These are phyloP conservation scores for Chlamydotis undulata DNA, from an alignment of 2,113 vertebrate genomes.

Conservation along the genomic window DNA sequence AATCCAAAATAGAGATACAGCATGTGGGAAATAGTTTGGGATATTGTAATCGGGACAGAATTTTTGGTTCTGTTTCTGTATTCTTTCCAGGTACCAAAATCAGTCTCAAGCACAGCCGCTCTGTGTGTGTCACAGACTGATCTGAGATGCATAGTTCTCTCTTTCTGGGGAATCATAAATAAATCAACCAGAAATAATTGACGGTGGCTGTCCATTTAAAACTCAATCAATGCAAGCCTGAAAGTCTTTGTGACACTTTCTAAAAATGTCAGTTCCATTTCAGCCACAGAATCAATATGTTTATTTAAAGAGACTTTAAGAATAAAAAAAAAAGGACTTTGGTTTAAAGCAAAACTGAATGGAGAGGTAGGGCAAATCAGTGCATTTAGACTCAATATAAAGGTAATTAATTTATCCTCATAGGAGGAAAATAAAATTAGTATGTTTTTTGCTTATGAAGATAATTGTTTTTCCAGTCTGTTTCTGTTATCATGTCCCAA, in stretches of 20 bases:
- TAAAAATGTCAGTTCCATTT: conserved; percentile 76
- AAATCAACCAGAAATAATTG: conserved; percentile 81
- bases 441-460: not conserved
- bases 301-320: conserved; percentile 85
- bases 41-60: not conserved
- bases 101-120: not conserved
- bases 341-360: conserved; percentile 69
- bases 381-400: not conserved
- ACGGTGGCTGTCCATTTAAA: conserved; percentile 77
- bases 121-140: conserved; percentile 19
- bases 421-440: not conserved
- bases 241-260: conserved; percentile 79
- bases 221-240: conserved; percentile 79
- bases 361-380: conserved; percentile 3
- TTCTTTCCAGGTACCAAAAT: not conserved
- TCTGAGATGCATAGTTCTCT: conserved; percentile 52
- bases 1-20: not conserved
- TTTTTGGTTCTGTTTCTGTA: not conserved
- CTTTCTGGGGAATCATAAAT: conserved; percentile 69
- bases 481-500: not conserved
- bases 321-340: conserved; percentile 78
- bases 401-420: conserved; percentile 27
- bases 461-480: not conserved
- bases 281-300: conserved; percentile 80
- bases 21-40: not conserved